A percentile compares a stretch with the other conserved stretches of the same genome.
Evolutionary conservation across 2,113 vertebrate species (phyloP).

Genomic region (Pteropus alecto): DNA sequence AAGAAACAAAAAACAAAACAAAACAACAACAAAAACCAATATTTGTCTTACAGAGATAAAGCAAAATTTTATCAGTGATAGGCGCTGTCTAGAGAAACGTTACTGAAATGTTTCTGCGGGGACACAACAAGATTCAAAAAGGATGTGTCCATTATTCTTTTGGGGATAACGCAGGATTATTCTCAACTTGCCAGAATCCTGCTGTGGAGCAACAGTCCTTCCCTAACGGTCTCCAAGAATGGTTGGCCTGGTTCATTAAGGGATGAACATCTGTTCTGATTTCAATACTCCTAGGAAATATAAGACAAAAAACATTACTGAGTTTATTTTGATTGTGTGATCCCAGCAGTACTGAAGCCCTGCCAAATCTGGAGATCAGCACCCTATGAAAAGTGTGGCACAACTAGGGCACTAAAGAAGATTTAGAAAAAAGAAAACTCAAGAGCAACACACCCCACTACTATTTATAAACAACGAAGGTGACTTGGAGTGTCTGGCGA

Average conservation of each 20-base stretch:
- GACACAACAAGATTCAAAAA: background rate
- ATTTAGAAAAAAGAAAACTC: background rate
- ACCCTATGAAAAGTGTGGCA: background rate
- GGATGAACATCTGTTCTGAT: background rate
- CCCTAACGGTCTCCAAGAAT: background rate
- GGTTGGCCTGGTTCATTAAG: background rate
- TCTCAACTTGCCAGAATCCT: background rate
- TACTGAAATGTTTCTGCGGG: background rate
- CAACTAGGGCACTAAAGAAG: background rate
- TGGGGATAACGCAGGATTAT: background rate
- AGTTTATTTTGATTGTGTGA: background rate
- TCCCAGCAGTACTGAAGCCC: background rate
- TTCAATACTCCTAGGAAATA: background rate
- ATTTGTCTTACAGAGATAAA: background rate
- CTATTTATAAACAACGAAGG: background rate
- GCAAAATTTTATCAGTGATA: background rate
- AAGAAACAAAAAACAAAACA: background rate
- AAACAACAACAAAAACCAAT: background rate
- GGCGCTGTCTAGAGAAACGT: background rate
- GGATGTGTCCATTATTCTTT: background rate
- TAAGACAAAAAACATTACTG: background rate
- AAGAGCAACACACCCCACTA: fast-evolving
- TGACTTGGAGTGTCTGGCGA: too few species aligned
- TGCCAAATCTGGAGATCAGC: background rate
- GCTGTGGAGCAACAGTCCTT: background rate